Evolutionary conservation across 2,113 vertebrate genomes (phyloP).

Genomic region (Ceyx margarethae): DNA sequence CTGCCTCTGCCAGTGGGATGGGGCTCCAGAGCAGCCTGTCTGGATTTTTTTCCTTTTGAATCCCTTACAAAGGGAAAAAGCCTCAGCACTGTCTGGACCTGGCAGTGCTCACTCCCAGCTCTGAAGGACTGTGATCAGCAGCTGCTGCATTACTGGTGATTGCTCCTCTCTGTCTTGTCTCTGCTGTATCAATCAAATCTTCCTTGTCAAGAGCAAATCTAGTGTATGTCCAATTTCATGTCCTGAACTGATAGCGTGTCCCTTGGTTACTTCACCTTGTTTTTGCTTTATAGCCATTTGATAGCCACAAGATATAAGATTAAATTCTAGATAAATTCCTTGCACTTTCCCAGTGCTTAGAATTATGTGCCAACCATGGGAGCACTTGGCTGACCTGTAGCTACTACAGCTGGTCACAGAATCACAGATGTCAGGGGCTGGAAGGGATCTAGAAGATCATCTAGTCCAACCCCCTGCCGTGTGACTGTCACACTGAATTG

Average conservation of each 20-base stretch:
- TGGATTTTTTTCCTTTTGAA: not conserved
- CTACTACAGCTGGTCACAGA: not conserved
- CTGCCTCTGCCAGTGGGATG: not conserved
- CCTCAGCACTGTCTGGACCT: not conserved
- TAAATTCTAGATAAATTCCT: not conserved
- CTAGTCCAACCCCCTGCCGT: not conserved
- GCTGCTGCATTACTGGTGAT: rapidly evolving
- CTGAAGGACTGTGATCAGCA: not conserved
- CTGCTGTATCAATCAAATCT: not conserved
- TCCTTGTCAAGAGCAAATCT: not conserved
- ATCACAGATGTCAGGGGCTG: too few species aligned
- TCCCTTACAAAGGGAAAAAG: not conserved
- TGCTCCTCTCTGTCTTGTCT: not conserved
- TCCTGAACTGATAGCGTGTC: not conserved
- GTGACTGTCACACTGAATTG: not conserved
- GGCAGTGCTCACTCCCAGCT: not conserved
- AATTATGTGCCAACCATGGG: not conserved
- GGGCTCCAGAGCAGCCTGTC: not conserved
- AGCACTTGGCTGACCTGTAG: not conserved
- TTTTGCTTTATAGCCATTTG: not conserved
- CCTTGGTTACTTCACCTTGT: not conserved
- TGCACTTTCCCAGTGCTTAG: not conserved
- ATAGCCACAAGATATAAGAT: not conserved
- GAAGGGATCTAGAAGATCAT: too few species aligned
- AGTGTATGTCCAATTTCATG: not conserved